Evolutionary conservation across 2,113 vertebrate genomes (phyloP), one percentile per base, ranked within the genome.

Genomic region (Choloepus hoffmanni): DNA sequence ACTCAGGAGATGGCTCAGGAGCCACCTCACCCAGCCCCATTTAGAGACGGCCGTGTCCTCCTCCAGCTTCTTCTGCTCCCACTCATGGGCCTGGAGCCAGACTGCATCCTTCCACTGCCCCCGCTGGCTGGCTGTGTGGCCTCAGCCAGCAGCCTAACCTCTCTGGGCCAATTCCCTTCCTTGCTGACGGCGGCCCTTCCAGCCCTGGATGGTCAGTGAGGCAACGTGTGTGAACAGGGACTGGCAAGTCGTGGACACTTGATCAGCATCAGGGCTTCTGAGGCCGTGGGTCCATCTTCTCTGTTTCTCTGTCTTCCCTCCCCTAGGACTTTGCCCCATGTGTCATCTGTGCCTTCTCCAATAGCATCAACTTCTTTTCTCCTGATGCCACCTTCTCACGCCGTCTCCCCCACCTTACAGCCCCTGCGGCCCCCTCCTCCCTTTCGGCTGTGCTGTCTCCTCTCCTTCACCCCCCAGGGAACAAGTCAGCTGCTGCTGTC

Each of bases 391-490:
- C 23, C 63, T 26, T 70, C 50, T 50, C 78, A 18, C 12, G 5
- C 7, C 0, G 0, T 50, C 28, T 3, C 28, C 30, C 58, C 67
- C 0, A 4, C 0, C 12, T 2, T 26, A 12, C 18, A 2, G 73
- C 76, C 10, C 2, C 50, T 30, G 11, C 13, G 3, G 21, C 2
- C 53, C 30, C 55, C 0, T 7, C 23, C 73, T 1, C 4, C 33
- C 40, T 21, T 33, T 67, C 23, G 28, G 26, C 26, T 33, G 23
- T 8, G 15, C 19, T 76, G 1, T 58, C 63, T 68, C 88, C 14
- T 30, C 1, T 0, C 76, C 33, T 43, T 28, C 18, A 1, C 68
- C 33, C 11, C 33, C 26, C 19, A 8, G 33, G 30, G 79, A 58
- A 23, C 67, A 40, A 67, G 67, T 84, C 40, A 23, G 16, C 50